phyloP scores from a whole-genome alignment of 2,113 vertebrate species.

The Bagarius yarrelli region DNA sequence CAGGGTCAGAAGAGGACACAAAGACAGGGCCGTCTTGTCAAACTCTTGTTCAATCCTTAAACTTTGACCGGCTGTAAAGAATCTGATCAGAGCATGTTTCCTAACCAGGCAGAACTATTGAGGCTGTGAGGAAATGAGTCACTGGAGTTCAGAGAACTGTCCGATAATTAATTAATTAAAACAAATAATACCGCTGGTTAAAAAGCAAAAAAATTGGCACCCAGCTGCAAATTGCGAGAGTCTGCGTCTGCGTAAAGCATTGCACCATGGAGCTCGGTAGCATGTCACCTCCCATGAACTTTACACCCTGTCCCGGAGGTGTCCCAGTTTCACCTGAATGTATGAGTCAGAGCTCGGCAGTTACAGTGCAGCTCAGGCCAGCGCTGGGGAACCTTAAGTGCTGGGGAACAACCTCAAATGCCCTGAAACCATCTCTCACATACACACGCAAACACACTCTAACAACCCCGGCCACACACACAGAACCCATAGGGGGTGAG shows the following conservation, averaged over 20 bases:
- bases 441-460: not conserved
- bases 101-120: slow-evolving; percentile 43
- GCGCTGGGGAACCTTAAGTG: not conserved
- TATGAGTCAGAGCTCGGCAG: slow-evolving; percentile 23
- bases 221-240: slow-evolving; percentile 6
- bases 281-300: slow-evolving; percentile 22
- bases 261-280: slow-evolving; percentile 10
- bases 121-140: slow-evolving; percentile 27
- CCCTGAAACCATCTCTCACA: not conserved
- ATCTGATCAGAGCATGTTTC: slow-evolving; percentile 31
- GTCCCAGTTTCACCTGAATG: slow-evolving; percentile 30
- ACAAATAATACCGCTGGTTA: slow-evolving; percentile 1
- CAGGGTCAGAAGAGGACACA: no score
- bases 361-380: slow-evolving; percentile 13
- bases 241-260: not conserved
- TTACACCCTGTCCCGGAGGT: not conserved
- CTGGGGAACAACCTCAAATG: slow-evolving; percentile 13
- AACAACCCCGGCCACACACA: slow-evolving; percentile 1
- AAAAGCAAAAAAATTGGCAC: slow-evolving; percentile 3
- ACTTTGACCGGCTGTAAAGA: slow-evolving; percentile 39
- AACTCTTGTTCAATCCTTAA: slow-evolving; percentile 36
- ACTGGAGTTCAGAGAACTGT: not conserved
- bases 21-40: slow-evolving; percentile 25
- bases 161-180: not conserved
- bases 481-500: not conserved